A percentile compares a stretch with the other conserved stretches of the same genome.
Evolutionary conservation across 2,113 vertebrate genomes (phyloP).

Genomic region (Podiceps cristatus): DNA sequence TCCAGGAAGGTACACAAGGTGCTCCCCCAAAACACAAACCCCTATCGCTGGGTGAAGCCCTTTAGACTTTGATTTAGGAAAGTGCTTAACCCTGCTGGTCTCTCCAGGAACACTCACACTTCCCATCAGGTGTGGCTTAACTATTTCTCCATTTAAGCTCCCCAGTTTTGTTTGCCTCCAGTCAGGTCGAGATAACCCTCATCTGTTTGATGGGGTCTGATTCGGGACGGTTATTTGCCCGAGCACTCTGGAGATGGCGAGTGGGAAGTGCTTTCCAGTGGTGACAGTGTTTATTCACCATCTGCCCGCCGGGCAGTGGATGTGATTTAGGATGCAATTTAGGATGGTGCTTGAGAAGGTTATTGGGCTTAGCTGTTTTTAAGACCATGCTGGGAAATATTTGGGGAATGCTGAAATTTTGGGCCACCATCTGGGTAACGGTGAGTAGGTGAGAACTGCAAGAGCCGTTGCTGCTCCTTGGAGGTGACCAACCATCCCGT

Average conservation of each 20-base stretch:
- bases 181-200: not conserved
- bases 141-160: not conserved
- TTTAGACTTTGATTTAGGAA: not conserved
- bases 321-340: not conserved
- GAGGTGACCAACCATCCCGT: not conserved
- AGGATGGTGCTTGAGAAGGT: not conserved
- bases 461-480: not conserved
- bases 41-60: not conserved
- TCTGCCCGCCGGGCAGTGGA: not conserved
- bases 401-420: not conserved
- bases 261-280: not conserved
- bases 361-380: not conserved
- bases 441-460: not conserved
- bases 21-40: not conserved
- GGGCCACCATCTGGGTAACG: not conserved
- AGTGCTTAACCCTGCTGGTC: not conserved
- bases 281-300: not conserved
- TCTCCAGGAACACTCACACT: not conserved
- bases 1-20: not conserved
- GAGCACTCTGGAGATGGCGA: not conserved
- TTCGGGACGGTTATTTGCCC: not conserved
- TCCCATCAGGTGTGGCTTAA: not conserved
- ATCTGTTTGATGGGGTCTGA: not conserved
- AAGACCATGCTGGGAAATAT: slow-evolving; percentile 1
- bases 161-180: accelerated